Conservation (phyloP, 1,140 invertebrate species). For the Drosophila grimshawi region DNA sequence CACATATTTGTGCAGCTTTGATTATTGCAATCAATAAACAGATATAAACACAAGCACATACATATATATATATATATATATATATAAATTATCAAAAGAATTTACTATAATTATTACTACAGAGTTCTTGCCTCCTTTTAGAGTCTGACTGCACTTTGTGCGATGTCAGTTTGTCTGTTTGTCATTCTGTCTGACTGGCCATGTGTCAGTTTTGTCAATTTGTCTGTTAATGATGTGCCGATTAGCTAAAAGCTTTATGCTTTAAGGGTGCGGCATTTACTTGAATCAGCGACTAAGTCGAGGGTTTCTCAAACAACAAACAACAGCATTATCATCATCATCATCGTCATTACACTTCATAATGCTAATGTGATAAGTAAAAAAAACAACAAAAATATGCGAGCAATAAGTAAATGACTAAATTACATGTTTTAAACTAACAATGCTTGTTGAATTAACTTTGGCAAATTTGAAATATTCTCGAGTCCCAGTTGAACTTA, state of each 20-base stretch:
- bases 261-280: constrained; percentile 31
- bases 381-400: no score
- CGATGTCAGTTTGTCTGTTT: constrained; percentile 15
- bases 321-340: background rate
- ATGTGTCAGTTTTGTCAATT: constrained; percentile 5
- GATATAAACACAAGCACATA: background rate
- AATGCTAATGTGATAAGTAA: constrained; percentile 22
- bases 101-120: constrained; percentile 7
- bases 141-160: constrained; percentile 20
- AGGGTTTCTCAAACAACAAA: constrained; percentile 17
- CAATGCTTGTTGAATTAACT: no score
- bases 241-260: constrained; percentile 37
- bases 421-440: no score
- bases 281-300: constrained; percentile 26
- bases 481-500: no score
- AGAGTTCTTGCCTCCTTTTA: background rate
- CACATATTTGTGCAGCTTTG: constrained; percentile 78
- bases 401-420: no score
- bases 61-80: background rate
- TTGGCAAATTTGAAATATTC: background rate
- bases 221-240: constrained; percentile 24
- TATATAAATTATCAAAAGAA: background rate
- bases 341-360: constrained; percentile 8
- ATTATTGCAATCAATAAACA: constrained; percentile 66
- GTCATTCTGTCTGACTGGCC: background rate